Evolutionary conservation across 1,140 invertebrate genomes (phyloP).

Genomic region (Camponotus pennsylvanicus): DNA sequence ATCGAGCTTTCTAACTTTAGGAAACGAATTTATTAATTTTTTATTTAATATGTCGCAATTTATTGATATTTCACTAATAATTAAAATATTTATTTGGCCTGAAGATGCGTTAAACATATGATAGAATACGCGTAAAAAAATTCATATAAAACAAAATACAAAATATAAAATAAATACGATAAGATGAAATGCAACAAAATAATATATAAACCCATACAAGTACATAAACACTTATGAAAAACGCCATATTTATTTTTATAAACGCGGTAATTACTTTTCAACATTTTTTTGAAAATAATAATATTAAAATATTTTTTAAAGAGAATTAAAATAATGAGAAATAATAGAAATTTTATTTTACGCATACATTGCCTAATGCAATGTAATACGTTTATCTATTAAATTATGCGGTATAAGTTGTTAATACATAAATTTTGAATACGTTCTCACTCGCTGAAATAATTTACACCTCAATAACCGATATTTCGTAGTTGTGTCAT

Average conservation of each 20-base stretch:
- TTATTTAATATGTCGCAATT: slow-evolving; percentile 1
- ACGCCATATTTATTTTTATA: not conserved
- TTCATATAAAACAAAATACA: not conserved
- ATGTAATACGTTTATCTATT: not conserved
- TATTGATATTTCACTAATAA: not conserved
- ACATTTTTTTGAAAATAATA: not conserved
- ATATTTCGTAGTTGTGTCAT: slow-evolving; percentile 26
- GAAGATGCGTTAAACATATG: not conserved
- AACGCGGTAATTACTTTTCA: not conserved
- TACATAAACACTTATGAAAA: not conserved
- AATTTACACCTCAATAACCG: slow-evolving; percentile 10
- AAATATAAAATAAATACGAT: not conserved
- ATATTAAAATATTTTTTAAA: not conserved
- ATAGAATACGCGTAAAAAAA: not conserved
- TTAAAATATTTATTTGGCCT: not conserved
- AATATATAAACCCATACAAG: not conserved
- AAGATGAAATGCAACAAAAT: not conserved
- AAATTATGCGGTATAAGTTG: not conserved
- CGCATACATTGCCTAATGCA: not conserved
- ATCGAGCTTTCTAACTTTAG: slow-evolving; percentile 19
- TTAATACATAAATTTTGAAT: slow-evolving; percentile 20
- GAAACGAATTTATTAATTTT: slow-evolving; percentile 36
- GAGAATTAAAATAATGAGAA: not conserved
- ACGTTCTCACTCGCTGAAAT: not conserved
- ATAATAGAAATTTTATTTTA: not conserved